These are phyloP conservation scores for Rhingia campestris DNA, from an alignment of 2,888 invertebrate genomes.

Conservation along the genomic window DNA sequence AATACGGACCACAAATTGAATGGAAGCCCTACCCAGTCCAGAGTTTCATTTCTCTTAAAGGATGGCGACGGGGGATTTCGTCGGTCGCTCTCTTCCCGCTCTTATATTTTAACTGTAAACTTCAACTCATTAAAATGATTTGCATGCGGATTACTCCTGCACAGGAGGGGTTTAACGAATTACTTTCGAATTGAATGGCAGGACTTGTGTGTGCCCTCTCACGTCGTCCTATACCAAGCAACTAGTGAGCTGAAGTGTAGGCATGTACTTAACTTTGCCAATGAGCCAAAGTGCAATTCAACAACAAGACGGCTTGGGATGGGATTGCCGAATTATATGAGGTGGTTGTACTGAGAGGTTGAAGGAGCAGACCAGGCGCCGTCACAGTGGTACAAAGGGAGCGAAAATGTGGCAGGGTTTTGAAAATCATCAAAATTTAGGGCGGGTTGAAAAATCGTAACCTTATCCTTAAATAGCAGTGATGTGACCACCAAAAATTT, in stretches of 20 bases:
- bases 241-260: conserved; percentile 49
- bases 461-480: no score
- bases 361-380: no score
- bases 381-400: no score
- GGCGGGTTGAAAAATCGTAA: no score
- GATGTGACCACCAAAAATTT: no score
- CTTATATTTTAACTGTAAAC: conserved; percentile 33
- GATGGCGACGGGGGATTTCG: conserved; percentile 20
- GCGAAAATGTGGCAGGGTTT: no score
- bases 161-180: conserved; percentile 37
- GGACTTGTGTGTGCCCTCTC: neutral
- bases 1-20: conserved; percentile 65
- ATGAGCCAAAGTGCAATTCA: conserved; percentile 61
- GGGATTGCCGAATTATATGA: no score
- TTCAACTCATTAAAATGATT: conserved; percentile 73
- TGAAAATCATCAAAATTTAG: no score
- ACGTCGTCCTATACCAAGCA: conserved; percentile 4
- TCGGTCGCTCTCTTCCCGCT: conserved; percentile 9
- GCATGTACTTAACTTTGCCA: conserved; percentile 63
- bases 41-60: conserved; percentile 21
- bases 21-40: conserved; percentile 37
- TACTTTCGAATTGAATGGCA: conserved; percentile 46
- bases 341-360: no score
- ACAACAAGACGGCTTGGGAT: conserved; percentile 12
- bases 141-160: conserved; percentile 46